Conservation (phyloP, 2,113 vertebrate genomes). For the Ochotona curzoniae region DNA sequence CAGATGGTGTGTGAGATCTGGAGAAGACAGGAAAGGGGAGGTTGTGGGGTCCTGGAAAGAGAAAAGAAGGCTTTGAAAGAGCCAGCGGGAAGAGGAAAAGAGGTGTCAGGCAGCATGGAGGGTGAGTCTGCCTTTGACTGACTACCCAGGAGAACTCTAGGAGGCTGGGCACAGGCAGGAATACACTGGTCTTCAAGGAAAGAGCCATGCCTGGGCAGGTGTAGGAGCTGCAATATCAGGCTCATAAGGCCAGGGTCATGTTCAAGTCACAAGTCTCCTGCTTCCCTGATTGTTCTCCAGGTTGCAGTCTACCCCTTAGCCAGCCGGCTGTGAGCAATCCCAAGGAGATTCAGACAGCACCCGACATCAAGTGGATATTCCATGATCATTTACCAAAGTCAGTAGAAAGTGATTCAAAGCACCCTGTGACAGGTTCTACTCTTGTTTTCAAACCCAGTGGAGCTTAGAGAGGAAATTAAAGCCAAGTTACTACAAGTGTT, state of each 20-base stretch:
- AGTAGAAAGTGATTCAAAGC: neutral
- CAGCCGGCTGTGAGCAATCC: neutral
- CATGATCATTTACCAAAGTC: neutral
- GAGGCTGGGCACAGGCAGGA: neutral
- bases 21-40: neutral
- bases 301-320: neutral
- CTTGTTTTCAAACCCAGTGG: neutral
- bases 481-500: neutral
- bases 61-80: neutral
- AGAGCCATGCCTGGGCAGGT: neutral
- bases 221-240: neutral
- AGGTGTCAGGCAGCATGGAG: neutral
- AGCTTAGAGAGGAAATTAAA: neutral
- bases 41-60: neutral
- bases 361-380: neutral
- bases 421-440: too few species aligned
- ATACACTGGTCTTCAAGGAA: neutral
- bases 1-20: constrained; percentile 90
- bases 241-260: neutral
- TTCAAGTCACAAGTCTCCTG: neutral
- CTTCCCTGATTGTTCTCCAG: neutral
- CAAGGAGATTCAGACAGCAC: neutral
- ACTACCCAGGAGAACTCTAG: neutral
- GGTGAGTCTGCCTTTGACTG: neutral
- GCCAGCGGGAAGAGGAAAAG: neutral